A percentile compares a stretch with the other conserved stretches of the same genome.
Evolutionary conservation across 2,113 vertebrate genomes (phyloP).

Genomic region (Silurus meridionalis): DNA sequence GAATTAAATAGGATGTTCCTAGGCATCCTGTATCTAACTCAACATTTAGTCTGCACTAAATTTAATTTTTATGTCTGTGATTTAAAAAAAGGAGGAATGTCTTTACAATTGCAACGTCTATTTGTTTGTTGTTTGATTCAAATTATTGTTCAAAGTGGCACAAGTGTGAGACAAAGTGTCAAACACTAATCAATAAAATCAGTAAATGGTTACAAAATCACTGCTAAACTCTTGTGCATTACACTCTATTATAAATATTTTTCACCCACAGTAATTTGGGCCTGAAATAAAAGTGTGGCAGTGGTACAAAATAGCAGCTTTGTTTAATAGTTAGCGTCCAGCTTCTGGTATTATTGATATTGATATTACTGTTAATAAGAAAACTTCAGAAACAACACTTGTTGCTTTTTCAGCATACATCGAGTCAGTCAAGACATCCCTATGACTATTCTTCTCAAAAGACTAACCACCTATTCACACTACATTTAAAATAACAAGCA

Average conservation of each 20-base stretch:
- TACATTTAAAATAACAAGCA: background rate
- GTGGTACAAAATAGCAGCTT: background rate
- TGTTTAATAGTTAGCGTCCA: background rate
- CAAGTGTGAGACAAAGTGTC: background rate
- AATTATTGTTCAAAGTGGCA: background rate
- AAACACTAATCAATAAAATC: background rate
- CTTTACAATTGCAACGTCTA: background rate
- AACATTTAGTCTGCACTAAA: background rate
- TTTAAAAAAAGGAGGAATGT: background rate
- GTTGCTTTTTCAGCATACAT: background rate
- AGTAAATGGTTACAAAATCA: background rate
- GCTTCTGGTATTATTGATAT: background rate
- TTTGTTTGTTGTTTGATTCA: too few species aligned
- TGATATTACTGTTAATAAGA: background rate
- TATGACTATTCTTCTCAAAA: background rate
- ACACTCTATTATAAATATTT: background rate
- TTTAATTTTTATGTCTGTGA: background rate
- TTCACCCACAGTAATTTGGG: background rate
- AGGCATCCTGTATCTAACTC: background rate
- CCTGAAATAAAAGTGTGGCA: background rate
- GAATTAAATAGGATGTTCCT: background rate
- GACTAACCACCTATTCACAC: background rate
- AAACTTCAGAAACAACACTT: background rate
- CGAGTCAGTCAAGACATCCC: background rate
- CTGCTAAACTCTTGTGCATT: background rate